Percentiles rank a stretch among this genome's conserved stretches.
phyloP scores from a whole-genome alignment of 64 coral and sea anemone genomes.

The Orbicella faveolata region DNA sequence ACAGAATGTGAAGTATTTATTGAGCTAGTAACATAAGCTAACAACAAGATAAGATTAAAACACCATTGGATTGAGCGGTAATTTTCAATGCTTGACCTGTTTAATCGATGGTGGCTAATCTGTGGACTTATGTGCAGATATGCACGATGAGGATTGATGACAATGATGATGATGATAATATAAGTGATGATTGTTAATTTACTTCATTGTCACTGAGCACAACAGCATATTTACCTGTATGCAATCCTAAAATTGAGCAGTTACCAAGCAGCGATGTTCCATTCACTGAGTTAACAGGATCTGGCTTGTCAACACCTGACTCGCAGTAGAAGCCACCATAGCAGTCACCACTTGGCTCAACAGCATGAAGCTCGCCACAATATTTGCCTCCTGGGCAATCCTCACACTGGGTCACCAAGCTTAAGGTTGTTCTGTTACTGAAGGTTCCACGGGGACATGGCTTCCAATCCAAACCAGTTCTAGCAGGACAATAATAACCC shows the following conservation, averaged over 20 bases:
- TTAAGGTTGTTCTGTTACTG: slow-evolving; percentile 70
- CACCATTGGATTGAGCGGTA: too few species aligned
- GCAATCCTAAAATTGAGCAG: slow-evolving; percentile 67
- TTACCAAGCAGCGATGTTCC: slow-evolving; percentile 76
- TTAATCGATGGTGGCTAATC: too few species aligned
- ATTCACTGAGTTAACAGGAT: slow-evolving; percentile 67
- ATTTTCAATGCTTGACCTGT: too few species aligned
- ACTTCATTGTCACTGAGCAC: too few species aligned
- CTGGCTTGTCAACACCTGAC: slow-evolving; percentile 82
- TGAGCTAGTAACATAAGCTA: too few species aligned
- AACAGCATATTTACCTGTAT: slow-evolving; percentile 60
- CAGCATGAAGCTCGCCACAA: slow-evolving; percentile 83
- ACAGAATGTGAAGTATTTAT: too few species aligned
- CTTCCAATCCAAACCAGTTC: slow-evolving; percentile 94
- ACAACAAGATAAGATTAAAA: too few species aligned
- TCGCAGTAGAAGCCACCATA: slow-evolving; percentile 84
- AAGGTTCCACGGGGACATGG: slow-evolving; percentile 88
- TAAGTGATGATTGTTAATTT: too few species aligned
- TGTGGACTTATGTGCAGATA: too few species aligned
- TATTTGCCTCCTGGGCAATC: slow-evolving; percentile 87
- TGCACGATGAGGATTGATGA: too few species aligned
- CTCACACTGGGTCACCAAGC: slow-evolving; percentile 73
- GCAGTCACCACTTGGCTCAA: slow-evolving; percentile 59
- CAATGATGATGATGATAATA: too few species aligned
- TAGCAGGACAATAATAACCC: slow-evolving; percentile 88